Base-by-base conservation (phyloP, 2,888 invertebrate species). In the Chalcosyrphus nemorum region DNA sequence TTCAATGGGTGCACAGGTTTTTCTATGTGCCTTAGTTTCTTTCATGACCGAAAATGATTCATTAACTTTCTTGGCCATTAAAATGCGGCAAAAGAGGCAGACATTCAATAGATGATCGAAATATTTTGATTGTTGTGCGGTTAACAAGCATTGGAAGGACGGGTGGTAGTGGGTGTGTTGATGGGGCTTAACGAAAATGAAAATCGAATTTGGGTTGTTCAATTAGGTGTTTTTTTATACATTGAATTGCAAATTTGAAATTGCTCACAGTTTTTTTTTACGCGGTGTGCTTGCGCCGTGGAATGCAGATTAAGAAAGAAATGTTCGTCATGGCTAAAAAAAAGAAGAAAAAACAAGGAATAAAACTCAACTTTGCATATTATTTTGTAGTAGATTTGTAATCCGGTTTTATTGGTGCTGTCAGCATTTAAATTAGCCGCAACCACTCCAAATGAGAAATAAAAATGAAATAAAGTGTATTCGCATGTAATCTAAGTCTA, bases 301-400 rank as follows among this genome's bases (percentile, higher is more conserved):
- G 43, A 70, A 76, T 75, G 61, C 50, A 63, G 45, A 54, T 68
- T 47, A 27, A 35, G 32, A 43, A 63, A 45, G 11, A 71, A 77
- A 41, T 75, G 41, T 29, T 61, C 35, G 81, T 71, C 76, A 76
- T 52, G 52, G 71, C 65, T 74, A 56, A 77, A 82, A 77, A 77
- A 71, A n/a, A n/a, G n/a, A n/a, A n/a, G n/a, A n/a, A 72, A 0
- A 35, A 35, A 0, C 41, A 41, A 59, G 41, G 41, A 24, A 17
- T 7, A 4, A 29, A 7, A 54, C 27, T 41, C 21, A 29, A 24
- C 35, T 77, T 82, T 56, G 66, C 66, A 82, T 66, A 71, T 59
- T 11, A 21, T 63, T 63, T 59, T 66, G 32, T 27, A 59, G 29
- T 65, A n/a, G 17, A 43, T 68, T 68, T 29, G 29, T 27, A 35